These are phyloP conservation scores for Drepana arcuata DNA, from an alignment of 1,140 invertebrate genomes.

Conservation along the genomic window DNA sequence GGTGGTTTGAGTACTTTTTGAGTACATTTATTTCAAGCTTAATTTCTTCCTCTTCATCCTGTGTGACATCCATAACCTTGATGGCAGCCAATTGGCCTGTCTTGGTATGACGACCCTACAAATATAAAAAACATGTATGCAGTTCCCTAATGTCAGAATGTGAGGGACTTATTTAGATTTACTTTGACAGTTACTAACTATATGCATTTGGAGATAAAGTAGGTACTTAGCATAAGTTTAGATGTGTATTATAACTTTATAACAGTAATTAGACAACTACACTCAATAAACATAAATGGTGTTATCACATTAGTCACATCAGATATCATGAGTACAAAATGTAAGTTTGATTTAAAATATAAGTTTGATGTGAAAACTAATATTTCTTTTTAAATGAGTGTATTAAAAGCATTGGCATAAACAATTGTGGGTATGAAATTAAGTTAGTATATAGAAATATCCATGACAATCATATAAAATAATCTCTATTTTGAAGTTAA, in stretches of 20 bases:
- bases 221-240: no score
- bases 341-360: no score
- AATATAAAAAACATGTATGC: slow-evolving; percentile 7
- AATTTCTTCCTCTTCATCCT: slow-evolving; percentile 99
- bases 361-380: no score
- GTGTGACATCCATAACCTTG: slow-evolving; percentile 99
- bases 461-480: not conserved
- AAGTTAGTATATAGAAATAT: not conserved
- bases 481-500: not conserved
- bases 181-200: not conserved
- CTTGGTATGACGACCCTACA: slow-evolving; percentile 99
- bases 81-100: slow-evolving; percentile 99
- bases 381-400: no score
- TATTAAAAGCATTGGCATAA: no score
- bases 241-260: no score
- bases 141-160: not conserved
- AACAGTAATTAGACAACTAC: no score
- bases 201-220: no score
- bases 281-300: no score
- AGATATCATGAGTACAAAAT: no score
- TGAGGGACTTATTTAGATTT: not conserved
- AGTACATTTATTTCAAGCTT: slow-evolving; percentile 99
- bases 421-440: no score
- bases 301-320: no score
- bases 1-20: slow-evolving; percentile 99